Conservation (phyloP, 2,797 vertebrate genomes). For the Rallus crepitans region DNA sequence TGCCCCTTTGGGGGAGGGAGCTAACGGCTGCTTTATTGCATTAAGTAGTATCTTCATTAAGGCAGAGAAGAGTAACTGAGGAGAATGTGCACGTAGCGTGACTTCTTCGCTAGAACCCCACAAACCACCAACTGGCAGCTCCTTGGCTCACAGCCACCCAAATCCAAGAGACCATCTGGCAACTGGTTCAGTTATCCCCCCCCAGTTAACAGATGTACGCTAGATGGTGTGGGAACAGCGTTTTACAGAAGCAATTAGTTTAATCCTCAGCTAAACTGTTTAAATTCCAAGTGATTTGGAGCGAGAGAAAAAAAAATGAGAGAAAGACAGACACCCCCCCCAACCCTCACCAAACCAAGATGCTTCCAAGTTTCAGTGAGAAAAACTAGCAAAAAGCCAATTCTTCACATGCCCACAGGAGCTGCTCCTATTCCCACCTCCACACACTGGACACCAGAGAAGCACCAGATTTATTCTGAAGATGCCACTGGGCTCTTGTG, state of each 20-base stretch:
- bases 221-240: constrained; percentile 44
- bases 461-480: background rate
- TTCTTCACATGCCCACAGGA: rapidly evolving
- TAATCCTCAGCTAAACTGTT: constrained; percentile 70
- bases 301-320: background rate
- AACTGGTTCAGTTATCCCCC: constrained; percentile 50
- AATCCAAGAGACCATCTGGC: constrained; percentile 75
- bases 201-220: constrained; percentile 63
- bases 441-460: background rate
- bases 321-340: background rate
- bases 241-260: constrained; percentile 73
- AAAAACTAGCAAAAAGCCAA: background rate
- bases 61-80: constrained; percentile 7
- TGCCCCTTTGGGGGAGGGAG: background rate
- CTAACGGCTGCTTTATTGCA: constrained; percentile 35
- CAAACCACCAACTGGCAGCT: constrained; percentile 68
- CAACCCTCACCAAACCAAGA: background rate
- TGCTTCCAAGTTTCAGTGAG: background rate
- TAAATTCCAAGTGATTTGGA: constrained; percentile 58
- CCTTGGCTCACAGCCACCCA: constrained; percentile 68
- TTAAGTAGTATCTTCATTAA: constrained; percentile 62
- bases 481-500: background rate
- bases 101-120: constrained; percentile 58
- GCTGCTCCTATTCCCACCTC: background rate
- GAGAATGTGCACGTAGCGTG: constrained; percentile 36